phyloP scores from a whole-genome alignment of 2,797 vertebrate species.

The Malacoctenus gilli region DNA sequence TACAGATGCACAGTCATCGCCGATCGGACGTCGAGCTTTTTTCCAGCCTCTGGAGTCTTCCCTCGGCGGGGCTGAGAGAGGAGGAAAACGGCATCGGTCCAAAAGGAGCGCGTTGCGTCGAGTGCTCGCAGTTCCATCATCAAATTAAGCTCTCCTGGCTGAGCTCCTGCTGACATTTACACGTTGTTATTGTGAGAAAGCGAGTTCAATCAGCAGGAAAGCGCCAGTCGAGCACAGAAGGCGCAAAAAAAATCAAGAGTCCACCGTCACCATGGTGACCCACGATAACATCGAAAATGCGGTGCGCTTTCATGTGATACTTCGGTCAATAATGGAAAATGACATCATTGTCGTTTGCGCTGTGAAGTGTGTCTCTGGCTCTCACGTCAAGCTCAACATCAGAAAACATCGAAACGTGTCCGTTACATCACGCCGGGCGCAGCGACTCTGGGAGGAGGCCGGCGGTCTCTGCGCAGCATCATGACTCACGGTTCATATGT shows the following conservation, averaged over 20 bases:
- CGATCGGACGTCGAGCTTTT: conserved; percentile 27
- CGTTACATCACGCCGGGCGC: conserved; percentile 1
- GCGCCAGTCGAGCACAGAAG: neutral
- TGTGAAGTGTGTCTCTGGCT: too few relatives aligned
- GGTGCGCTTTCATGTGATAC: too few relatives aligned
- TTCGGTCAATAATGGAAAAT: too few relatives aligned
- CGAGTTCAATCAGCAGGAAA: neutral
- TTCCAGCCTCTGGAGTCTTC: conserved; percentile 42
- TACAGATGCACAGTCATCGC: conserved; percentile 10
- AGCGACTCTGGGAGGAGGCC: conserved; percentile 2
- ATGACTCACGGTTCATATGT: conserved; percentile 25
- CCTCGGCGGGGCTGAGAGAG: conserved; percentile 66
- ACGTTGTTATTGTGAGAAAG: neutral
- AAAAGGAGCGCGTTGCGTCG: conserved; percentile 44
- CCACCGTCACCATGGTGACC: too few relatives aligned
- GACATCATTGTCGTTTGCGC: too few relatives aligned
- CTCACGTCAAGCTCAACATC: too few relatives aligned
- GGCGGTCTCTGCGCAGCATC: conserved; percentile 1
- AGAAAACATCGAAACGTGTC: neutral
- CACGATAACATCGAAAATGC: too few relatives aligned
- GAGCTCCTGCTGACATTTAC: conserved; percentile 21
- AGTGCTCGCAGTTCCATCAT: conserved; percentile 33
- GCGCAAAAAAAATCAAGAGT: too few relatives aligned
- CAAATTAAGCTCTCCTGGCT: conserved; percentile 44
- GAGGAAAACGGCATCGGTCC: conserved; percentile 34